Base-by-base conservation (phyloP, 2,888 invertebrate species). In the Atethmia centrago region DNA sequence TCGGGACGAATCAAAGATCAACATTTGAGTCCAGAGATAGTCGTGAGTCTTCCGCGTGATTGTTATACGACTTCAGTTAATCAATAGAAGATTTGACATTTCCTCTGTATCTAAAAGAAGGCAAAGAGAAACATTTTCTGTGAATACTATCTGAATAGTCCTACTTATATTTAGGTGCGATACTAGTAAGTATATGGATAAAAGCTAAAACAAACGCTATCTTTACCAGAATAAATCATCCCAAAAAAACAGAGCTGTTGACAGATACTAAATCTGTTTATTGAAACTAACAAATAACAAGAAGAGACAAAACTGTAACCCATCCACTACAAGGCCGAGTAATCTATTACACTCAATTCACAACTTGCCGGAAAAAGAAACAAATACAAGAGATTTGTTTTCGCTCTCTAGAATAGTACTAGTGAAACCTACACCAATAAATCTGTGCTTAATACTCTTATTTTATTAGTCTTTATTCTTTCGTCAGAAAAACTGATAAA, bases 1-100 rank as follows among this genome's bases (percentile, higher is more conserved):
- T 86, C 83, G 69, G 53, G 68, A 77, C 66, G 56, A 74, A 82
- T 79, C 77, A 82, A 53, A 69, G 68, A 79, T 55, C 74, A 74
- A 71, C 58, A 66, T 63, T 56, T 69, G 28, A 31, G 21, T 55
- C 9, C 42, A 31, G 47, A 68, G 31, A 42, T 14, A 31, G 45
- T 71, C 25, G 28, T 14, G 40, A 71, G 12, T 25, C 25, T 71
- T 45, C 25, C 53, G 53, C 16, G 49, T 63, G 69, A 63, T 77
- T 76, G 28, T 51, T 51, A 16, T 25, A 68, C 8, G 62, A 77
- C 42, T 68, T 62, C 25, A n/a, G 49, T 36, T 55, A 49, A 76
- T 75, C 14, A 55, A 42, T 76, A 7, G 25, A 61, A 61, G 16
- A 53, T 40, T 51, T 59, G 3, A 25, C 16, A 28, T 42, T n/a